Percentiles rank a stretch among this genome's conserved stretches.
These are phyloP conservation scores for Oncorhynchus keta DNA, from an alignment of 2,113 vertebrate genomes.

Conservation along the genomic window DNA sequence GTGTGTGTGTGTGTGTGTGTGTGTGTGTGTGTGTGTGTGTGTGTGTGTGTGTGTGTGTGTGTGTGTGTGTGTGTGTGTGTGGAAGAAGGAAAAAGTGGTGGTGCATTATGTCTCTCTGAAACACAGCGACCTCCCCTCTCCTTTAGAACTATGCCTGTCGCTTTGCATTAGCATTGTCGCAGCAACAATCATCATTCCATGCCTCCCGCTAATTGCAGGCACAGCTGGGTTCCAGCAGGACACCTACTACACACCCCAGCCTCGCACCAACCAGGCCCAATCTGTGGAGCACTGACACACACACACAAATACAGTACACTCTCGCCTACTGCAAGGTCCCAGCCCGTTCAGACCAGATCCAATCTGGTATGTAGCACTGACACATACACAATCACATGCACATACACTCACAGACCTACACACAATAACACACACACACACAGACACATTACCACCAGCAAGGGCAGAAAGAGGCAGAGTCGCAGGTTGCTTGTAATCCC, in stretches of 20 bases:
- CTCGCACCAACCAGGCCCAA: slow-evolving; percentile 85
- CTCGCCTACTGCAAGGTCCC: neutral
- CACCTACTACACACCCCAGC: slow-evolving; percentile 85
- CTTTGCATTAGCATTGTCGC: slow-evolving; percentile 95
- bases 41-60: neutral
- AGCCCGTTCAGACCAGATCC: neutral
- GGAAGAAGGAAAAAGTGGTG: slow-evolving; percentile 49
- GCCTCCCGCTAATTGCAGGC: slow-evolving; percentile 99
- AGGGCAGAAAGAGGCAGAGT: slow-evolving; percentile 99
- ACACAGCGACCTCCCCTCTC: slow-evolving; percentile 80
- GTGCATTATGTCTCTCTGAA: slow-evolving; percentile 46
- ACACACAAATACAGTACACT: slow-evolving; percentile 39
- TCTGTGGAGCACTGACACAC: slow-evolving; percentile 76
- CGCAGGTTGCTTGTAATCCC: slow-evolving; percentile 99
- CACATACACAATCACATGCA: neutral
- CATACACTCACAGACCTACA: neutral
- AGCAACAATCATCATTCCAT: slow-evolving; percentile 98
- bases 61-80: slow-evolving; percentile 40
- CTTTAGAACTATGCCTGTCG: slow-evolving; percentile 87
- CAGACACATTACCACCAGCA: slow-evolving; percentile 61
- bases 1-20: slow-evolving; percentile 4
- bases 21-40: slow-evolving; percentile 1
- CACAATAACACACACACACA: slow-evolving; percentile 1
- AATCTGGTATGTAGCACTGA: slow-evolving; percentile 74
- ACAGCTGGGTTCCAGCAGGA: slow-evolving; percentile 99